Conservation (phyloP, 2,888 invertebrate genomes). For the Pemphredon lugubris region DNA sequence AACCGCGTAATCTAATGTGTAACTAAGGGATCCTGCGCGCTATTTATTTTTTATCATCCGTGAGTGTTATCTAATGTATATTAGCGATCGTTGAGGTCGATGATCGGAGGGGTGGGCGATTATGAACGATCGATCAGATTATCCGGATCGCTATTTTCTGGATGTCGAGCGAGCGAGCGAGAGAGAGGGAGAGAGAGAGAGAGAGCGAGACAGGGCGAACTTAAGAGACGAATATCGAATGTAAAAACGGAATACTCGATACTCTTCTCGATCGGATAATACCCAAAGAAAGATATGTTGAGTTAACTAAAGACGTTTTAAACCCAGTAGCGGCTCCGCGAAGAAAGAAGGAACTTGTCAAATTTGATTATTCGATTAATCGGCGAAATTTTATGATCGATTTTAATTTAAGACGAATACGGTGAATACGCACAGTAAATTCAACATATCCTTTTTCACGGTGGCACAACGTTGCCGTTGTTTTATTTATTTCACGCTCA, state of each 20-base stretch:
- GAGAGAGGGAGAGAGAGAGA: too few species aligned
- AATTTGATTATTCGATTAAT: too few species aligned
- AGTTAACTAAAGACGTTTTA: too few species aligned
- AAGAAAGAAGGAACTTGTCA: too few species aligned
- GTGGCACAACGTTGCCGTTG: conserved; percentile 21
- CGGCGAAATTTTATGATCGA: too few species aligned
- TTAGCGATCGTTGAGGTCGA: conserved; percentile 43
- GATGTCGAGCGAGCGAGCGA: conserved; percentile 28
- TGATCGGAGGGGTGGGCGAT: conserved; percentile 28
- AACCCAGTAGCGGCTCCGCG: too few species aligned
- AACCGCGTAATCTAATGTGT: conserved; percentile 74
- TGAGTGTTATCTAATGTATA: conserved; percentile 64
- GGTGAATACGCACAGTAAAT: too few species aligned
- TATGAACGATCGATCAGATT: conserved; percentile 3
- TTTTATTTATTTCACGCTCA: conserved; percentile 60
- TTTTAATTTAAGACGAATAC: too few species aligned
- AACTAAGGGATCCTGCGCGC: conserved; percentile 72
- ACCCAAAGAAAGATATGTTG: conserved; percentile 43
- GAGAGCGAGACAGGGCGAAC: conserved; percentile 22
- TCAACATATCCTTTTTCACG: conserved; percentile 37
- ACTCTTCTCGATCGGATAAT: conserved; percentile 28
- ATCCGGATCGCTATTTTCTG: neutral
- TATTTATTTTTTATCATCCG: conserved; percentile 78
- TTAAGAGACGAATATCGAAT: conserved; percentile 35
- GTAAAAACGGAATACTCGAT: conserved; percentile 28